These are phyloP conservation scores for Apeltes quadracus DNA, from an alignment of 2,113 vertebrate species.

Conservation along the genomic window DNA sequence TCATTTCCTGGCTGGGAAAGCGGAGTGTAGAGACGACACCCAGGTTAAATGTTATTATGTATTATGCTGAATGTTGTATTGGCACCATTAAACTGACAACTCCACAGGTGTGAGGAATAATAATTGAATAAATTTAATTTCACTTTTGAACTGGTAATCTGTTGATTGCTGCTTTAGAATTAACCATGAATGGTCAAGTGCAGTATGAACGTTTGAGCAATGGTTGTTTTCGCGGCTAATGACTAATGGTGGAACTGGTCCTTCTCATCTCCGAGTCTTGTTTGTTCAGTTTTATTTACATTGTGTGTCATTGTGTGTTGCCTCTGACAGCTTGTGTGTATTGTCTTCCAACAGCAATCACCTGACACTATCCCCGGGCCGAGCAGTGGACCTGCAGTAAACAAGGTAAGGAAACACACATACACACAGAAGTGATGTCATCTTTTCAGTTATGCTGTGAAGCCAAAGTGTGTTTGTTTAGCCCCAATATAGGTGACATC, in stretches of 20 bases:
- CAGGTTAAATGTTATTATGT: constrained; percentile 27
- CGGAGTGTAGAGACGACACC: constrained; percentile 12
- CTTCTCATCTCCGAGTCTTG: constrained; percentile 25
- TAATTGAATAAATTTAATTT: not conserved
- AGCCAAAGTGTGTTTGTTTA: constrained; percentile 57
- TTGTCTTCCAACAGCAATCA: constrained; percentile 79
- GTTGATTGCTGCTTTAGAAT: not conserved
- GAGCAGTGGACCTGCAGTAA: constrained; percentile 70
- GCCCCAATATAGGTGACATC: constrained; percentile 61
- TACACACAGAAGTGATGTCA: constrained; percentile 59
- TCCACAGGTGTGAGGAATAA: not conserved
- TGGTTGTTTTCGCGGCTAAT: not conserved
- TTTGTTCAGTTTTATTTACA: constrained; percentile 59
- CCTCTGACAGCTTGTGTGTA: constrained; percentile 58
- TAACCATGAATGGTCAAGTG: not conserved
- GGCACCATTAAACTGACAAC: not conserved
- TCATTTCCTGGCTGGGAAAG: constrained; percentile 39
- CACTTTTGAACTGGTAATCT: not conserved
- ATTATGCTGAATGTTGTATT: not conserved
- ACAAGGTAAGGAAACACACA: constrained; percentile 70
- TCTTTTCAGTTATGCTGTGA: constrained; percentile 30
- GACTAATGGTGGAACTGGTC: constrained; percentile 58
- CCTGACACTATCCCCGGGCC: constrained; percentile 82
- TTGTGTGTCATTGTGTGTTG: constrained; percentile 24
- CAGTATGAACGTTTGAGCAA: not conserved